Percentiles rank a stretch among this genome's conserved stretches.
These are phyloP conservation scores for Sebastes goodei DNA, from an alignment of 2,797 vertebrate genomes.

Conservation along the genomic window DNA sequence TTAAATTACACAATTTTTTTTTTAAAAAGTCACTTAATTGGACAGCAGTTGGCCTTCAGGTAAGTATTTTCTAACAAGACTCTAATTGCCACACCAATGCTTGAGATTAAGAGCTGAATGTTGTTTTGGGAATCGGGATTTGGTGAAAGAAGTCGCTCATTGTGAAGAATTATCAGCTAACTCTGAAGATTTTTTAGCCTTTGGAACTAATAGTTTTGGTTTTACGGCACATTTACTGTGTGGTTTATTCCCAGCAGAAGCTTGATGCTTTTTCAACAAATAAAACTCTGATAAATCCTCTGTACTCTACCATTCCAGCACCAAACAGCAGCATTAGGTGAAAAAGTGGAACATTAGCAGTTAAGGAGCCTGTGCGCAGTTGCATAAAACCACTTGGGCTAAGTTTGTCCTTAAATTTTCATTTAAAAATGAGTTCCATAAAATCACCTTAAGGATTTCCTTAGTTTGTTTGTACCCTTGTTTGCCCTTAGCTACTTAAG, in stretches of 20 bases:
- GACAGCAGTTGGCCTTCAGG: background rate
- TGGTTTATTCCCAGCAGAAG: background rate
- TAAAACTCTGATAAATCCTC: too few species aligned
- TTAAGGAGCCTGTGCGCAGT: too few species aligned
- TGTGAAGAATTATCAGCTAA: background rate
- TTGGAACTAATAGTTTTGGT: background rate
- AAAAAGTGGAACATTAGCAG: background rate
- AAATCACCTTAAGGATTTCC: too few species aligned
- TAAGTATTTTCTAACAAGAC: constrained; percentile 10
- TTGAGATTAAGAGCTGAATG: background rate
- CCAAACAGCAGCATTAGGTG: background rate
- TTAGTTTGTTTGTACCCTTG: too few species aligned
- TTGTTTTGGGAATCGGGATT: background rate
- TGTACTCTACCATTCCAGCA: background rate
- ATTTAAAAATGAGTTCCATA: too few species aligned
- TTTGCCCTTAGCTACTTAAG: too few species aligned
- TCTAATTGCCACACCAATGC: background rate
- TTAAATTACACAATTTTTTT: constrained; percentile 24
- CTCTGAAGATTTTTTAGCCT: background rate
- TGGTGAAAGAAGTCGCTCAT: background rate
- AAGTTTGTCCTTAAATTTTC: too few species aligned
- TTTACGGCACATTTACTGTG: constrained; percentile 7
- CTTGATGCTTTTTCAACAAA: background rate
- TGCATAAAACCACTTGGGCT: too few species aligned
- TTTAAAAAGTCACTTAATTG: background rate